These are phyloP conservation scores for Stomorhina lunata DNA, from an alignment of 2,888 invertebrate genomes.

Conservation along the genomic window DNA sequence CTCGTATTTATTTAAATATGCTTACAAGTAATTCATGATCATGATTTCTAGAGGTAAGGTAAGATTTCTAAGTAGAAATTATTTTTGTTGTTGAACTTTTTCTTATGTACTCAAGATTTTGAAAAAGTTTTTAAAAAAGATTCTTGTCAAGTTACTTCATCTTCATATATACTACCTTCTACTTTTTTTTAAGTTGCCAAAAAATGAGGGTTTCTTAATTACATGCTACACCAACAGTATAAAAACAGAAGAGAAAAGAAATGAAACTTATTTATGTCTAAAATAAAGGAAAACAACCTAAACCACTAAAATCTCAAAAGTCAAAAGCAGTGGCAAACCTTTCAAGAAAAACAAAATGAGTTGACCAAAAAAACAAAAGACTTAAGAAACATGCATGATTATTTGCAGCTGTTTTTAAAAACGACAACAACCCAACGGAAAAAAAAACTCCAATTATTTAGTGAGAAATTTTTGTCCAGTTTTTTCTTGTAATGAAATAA, in stretches of 20 bases:
- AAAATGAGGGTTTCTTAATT: slow-evolving; percentile 61
- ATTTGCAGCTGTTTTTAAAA: slow-evolving; percentile 61
- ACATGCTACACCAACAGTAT: slow-evolving; percentile 34
- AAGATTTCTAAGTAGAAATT: not conserved
- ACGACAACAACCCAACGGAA: not conserved
- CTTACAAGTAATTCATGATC: not conserved
- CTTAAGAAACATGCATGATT: slow-evolving; percentile 50
- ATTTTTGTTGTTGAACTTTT: not conserved
- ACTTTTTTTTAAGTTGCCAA: not conserved
- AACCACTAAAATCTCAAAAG: slow-evolving; percentile 26
- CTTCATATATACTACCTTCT: not conserved
- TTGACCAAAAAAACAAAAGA: slow-evolving; percentile 52
- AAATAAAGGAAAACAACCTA: slow-evolving; percentile 20
- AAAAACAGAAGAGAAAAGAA: not conserved
- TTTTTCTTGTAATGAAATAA: slow-evolving; percentile 38
- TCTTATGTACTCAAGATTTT: not conserved
- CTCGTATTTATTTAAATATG: not conserved
- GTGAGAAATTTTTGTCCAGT: slow-evolving; percentile 52
- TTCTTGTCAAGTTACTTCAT: not conserved
- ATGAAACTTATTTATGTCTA: slow-evolving; percentile 28
- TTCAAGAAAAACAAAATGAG: slow-evolving; percentile 37
- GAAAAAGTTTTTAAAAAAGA: not conserved
- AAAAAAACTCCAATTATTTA: slow-evolving; percentile 49
- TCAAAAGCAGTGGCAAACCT: slow-evolving; percentile 44
- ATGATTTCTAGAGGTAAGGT: not conserved